phyloP scores from a whole-genome alignment of 2,797 vertebrate genomes.

The Podargus strigoides region DNA sequence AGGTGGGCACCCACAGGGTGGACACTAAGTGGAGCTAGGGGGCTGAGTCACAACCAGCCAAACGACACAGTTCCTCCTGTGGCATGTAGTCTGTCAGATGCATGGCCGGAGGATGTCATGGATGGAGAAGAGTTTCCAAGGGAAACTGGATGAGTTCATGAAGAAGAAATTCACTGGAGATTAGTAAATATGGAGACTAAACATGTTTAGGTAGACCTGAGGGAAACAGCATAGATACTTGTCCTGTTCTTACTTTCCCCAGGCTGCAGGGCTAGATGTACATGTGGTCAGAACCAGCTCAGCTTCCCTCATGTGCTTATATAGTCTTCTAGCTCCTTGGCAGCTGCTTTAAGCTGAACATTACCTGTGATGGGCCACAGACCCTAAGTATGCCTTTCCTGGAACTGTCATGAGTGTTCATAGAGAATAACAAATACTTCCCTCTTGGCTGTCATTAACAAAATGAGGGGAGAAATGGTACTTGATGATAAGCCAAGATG shows the following conservation, averaged over 20 bases:
- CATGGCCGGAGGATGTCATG: background rate
- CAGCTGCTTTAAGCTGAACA: background rate
- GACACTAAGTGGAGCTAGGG: background rate
- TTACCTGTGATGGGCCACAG: background rate
- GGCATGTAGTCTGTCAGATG: rapidly evolving
- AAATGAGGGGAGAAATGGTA: background rate
- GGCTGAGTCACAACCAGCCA: background rate
- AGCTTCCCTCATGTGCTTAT: background rate
- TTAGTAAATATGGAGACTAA: background rate
- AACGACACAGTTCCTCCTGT: background rate
- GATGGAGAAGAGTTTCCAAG: background rate
- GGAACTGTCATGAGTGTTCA: background rate
- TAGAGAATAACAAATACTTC: background rate
- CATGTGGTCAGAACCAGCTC: background rate
- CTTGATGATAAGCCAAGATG: background rate
- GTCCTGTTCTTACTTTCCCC: background rate
- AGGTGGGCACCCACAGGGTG: background rate
- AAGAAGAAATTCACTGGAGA: background rate
- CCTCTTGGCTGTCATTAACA: background rate
- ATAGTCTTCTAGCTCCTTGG: background rate
- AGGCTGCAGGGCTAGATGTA: background rate
- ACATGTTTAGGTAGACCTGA: background rate
- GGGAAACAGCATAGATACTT: background rate
- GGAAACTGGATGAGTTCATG: background rate
- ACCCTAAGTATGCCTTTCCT: background rate